Conservation (phyloP, 2,888 invertebrate genomes). For the Megamerina dolium region DNA sequence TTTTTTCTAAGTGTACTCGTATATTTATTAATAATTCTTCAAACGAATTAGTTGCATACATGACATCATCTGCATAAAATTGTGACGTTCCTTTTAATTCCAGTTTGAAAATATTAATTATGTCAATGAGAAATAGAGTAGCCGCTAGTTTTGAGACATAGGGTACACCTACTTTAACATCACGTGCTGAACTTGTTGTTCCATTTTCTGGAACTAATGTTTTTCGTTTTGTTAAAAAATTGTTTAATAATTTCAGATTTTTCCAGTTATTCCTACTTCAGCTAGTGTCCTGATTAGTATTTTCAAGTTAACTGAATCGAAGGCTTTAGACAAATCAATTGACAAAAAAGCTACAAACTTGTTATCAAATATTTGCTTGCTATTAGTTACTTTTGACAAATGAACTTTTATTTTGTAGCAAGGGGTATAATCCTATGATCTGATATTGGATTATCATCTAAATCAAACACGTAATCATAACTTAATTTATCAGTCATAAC, state of each 20-base stretch:
- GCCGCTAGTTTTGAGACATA: constrained; percentile 1
- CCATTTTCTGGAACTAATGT: background rate
- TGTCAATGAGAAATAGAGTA: background rate
- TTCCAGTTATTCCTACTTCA: background rate
- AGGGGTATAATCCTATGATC: constrained; percentile 1
- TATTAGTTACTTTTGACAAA: no score
- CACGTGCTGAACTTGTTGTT: background rate
- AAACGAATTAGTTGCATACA: constrained; percentile 1
- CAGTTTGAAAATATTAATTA: constrained; percentile 1
- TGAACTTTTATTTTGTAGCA: background rate
- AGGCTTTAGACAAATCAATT: background rate
- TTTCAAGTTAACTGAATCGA: constrained; percentile 2
- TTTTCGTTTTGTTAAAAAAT: constrained; percentile 1
- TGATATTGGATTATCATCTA: constrained; percentile 6
- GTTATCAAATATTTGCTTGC: background rate
- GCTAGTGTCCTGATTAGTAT: constrained; percentile 1
- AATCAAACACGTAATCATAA: background rate
- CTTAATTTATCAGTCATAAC: constrained; percentile 3
- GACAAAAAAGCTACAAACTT: background rate
- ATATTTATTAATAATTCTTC: background rate
- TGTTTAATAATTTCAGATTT: constrained; percentile 1
- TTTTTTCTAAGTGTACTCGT: background rate
- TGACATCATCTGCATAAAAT: constrained; percentile 4
- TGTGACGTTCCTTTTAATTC: constrained; percentile 2
- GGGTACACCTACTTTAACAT: constrained; percentile 1